phyloP scores from a whole-genome alignment of 2,113 vertebrate species.

The Cebidichthys violaceus region DNA sequence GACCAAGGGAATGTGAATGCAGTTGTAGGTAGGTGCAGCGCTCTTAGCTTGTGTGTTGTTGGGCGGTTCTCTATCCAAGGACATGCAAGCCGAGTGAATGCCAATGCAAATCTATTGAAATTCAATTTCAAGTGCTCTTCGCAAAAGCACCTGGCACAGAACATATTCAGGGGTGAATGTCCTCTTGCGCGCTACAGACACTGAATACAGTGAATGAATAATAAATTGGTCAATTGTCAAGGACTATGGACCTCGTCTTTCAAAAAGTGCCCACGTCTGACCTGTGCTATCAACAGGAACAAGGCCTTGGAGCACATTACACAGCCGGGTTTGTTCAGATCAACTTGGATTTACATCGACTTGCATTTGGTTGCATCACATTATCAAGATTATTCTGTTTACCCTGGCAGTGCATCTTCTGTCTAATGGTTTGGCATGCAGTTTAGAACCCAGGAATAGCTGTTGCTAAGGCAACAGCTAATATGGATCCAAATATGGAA shows the following conservation, averaged over 20 bases:
- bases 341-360: conserved; percentile 53
- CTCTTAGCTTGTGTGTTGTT: conserved; percentile 47
- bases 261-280: conserved; percentile 56
- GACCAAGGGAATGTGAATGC: conserved; percentile 62
- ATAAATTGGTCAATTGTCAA: conserved; percentile 70
- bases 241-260: conserved; percentile 49
- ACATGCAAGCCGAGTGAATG: conserved; percentile 65
- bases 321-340: conserved; percentile 34
- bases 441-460: conserved; percentile 71
- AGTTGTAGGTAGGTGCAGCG: conserved; percentile 60
- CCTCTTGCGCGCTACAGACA: conserved; percentile 47
- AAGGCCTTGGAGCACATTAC: conserved; percentile 4
- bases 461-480: conserved; percentile 73
- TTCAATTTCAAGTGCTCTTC: conserved; percentile 72
- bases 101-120: conserved; percentile 78
- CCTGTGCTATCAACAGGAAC: conserved; percentile 47
- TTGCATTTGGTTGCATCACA: conserved; percentile 79
- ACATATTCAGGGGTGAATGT: conserved; percentile 63
- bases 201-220: conserved; percentile 67
- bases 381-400: conserved; percentile 75
- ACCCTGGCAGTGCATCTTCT: conserved; percentile 66
- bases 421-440: conserved; percentile 65
- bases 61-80: conserved; percentile 68
- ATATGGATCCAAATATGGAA: conserved; percentile 71
- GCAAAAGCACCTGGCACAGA: conserved; percentile 70